Percentiles rank a stretch among this genome's conserved stretches.
Conservation (phyloP, 2,888 invertebrate species). For the Protodeltote pygarga region DNA sequence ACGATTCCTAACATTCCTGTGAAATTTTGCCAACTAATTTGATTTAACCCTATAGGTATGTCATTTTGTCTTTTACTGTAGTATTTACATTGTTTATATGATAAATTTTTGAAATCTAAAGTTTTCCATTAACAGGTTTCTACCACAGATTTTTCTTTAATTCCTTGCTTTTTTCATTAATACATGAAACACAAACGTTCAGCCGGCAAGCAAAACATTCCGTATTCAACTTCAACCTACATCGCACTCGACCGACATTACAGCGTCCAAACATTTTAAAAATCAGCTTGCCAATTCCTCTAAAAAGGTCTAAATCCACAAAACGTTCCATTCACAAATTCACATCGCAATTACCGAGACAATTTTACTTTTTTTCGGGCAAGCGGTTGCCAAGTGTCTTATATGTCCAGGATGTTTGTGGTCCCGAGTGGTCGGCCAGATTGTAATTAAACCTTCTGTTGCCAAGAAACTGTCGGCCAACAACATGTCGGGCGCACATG, state of each 20-base stretch:
- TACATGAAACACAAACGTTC: too few species aligned
- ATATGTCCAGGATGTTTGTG: conserved; percentile 51
- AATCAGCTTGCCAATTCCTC: conserved; percentile 33
- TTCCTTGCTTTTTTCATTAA: too few species aligned
- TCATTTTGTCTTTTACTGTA: too few species aligned
- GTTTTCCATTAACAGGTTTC: too few species aligned
- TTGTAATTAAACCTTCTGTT: conserved; percentile 54
- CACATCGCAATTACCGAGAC: conserved; percentile 55
- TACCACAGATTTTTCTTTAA: too few species aligned
- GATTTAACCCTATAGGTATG: too few species aligned
- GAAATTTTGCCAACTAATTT: too few species aligned
- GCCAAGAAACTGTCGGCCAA: conserved; percentile 53
- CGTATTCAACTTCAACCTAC: background rate
- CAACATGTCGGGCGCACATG: conserved; percentile 49
- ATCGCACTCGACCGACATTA: conserved; percentile 2
- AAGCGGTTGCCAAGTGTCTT: conserved; percentile 48
- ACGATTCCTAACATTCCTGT: too few species aligned
- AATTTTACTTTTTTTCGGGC: conserved; percentile 47
- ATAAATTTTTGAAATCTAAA: too few species aligned
- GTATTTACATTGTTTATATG: too few species aligned
- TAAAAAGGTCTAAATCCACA: conserved; percentile 32
- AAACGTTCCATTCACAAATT: conserved; percentile 54
- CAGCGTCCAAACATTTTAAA: conserved; percentile 7
- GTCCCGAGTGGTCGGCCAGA: conserved; percentile 48
- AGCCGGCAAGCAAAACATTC: too few species aligned